A percentile compares a stretch with the other conserved stretches of the same genome.
phyloP scores from a whole-genome alignment of 2,888 invertebrate species.

The Gymnosoma rotundatum region DNA sequence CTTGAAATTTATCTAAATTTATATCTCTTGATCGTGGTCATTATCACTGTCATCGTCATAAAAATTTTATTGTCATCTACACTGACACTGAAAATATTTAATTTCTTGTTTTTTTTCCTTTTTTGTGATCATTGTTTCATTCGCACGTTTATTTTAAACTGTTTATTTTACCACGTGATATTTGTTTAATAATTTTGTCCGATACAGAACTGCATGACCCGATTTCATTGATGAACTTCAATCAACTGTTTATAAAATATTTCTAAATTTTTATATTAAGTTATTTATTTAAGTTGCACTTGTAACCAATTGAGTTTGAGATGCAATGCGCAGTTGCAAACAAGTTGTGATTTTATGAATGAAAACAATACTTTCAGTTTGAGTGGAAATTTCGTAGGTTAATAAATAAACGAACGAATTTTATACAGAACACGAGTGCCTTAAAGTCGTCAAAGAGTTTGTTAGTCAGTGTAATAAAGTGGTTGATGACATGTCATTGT shows the following conservation, averaged over 20 bases:
- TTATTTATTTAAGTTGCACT: slow-evolving; percentile 9
- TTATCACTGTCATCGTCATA: slow-evolving; percentile 3
- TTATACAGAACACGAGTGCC: not conserved
- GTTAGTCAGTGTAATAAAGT: not conserved
- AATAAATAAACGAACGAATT: not conserved
- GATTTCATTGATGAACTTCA: slow-evolving; percentile 42
- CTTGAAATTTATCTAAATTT: too few species aligned
- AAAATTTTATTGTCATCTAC: slow-evolving; percentile 30
- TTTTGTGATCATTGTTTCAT: not conserved
- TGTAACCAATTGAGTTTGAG: not conserved
- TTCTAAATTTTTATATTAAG: not conserved
- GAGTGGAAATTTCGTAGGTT: slow-evolving; percentile 11
- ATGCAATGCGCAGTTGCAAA: slow-evolving; percentile 41
- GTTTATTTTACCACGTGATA: slow-evolving; percentile 45
- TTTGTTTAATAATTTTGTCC: not conserved
- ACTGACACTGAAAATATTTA: slow-evolving; percentile 52
- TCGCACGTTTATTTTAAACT: not conserved
- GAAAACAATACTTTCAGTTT: slow-evolving; percentile 17
- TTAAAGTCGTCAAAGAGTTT: not conserved
- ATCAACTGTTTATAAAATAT: slow-evolving; percentile 55
- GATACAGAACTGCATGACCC: slow-evolving; percentile 16
- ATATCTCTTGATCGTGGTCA: not conserved
- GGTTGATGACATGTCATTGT: too few species aligned
- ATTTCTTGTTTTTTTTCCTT: not conserved
- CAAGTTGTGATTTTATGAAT: slow-evolving; percentile 48